Conservation (phyloP, 2,113 vertebrate species). For the Coptodon bakossiorum region DNA sequence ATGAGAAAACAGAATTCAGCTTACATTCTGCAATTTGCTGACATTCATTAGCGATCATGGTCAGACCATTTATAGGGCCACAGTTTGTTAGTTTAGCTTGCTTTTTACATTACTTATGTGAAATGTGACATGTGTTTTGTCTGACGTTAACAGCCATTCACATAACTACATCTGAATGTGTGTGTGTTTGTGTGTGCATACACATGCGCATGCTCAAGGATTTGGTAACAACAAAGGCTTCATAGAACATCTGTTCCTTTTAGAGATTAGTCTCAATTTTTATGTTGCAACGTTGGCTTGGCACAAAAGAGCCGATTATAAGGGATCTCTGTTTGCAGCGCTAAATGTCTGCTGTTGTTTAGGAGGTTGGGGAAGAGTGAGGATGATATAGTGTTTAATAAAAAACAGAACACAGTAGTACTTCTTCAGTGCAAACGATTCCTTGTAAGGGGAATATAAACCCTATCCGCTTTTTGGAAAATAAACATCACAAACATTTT, state of each 20-base stretch:
- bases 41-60: neutral
- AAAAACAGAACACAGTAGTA: neutral
- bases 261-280: conserved; percentile 1
- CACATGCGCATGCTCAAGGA: neutral
- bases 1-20: neutral
- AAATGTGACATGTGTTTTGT: neutral
- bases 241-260: conserved; percentile 4
- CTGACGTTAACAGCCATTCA: neutral
- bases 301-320: neutral
- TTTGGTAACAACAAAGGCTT: conserved; percentile 6
- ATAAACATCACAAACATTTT: neutral
- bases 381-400: neutral
- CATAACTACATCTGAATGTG: neutral
- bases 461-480: neutral
- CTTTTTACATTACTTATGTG: neutral
- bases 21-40: neutral
- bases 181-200: neutral
- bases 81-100: neutral
- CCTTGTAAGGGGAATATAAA: neutral
- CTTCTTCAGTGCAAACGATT: neutral
- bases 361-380: neutral
- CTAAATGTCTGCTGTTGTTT: neutral
- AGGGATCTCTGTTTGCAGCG: neutral
- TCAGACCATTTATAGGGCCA: neutral
- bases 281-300: neutral